These are phyloP conservation scores for Nematolebias whitei DNA, from an alignment of 2,113 vertebrate species.

Conservation along the genomic window DNA sequence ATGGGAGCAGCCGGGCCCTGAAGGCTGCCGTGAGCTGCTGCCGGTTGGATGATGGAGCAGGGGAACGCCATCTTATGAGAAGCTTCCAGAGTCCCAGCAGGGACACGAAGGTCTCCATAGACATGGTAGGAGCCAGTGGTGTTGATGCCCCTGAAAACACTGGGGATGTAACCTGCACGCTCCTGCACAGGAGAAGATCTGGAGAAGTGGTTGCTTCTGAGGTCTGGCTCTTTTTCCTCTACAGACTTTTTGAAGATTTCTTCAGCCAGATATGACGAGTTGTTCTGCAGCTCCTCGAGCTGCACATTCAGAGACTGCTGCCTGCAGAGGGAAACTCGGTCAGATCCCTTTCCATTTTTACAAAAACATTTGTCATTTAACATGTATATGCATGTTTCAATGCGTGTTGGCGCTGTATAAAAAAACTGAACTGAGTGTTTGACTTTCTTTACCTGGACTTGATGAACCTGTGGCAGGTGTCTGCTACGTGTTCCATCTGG, in stretches of 20 bases:
- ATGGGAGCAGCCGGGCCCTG: conserved; percentile 47
- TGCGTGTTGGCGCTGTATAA: no score
- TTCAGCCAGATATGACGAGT: conserved; percentile 41
- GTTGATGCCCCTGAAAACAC: conserved; percentile 86
- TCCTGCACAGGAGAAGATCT: conserved; percentile 75
- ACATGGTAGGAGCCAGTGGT: conserved; percentile 87
- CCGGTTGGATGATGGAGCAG: conserved; percentile 17
- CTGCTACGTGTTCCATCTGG: conserved; percentile 97
- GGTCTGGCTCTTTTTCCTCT: conserved; percentile 75
- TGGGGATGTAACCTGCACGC: conserved; percentile 80
- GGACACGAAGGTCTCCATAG: conserved; percentile 83
- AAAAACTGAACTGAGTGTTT: no score
- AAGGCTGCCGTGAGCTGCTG: conserved; percentile 23
- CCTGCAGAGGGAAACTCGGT: conserved; percentile 44
- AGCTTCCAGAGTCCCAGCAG: conserved; percentile 80
- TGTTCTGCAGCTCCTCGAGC: conserved; percentile 44
- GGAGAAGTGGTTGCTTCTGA: conserved; percentile 56
- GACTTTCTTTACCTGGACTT: conserved; percentile 86
- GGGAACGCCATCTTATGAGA: conserved; percentile 71
- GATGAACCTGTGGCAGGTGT: conserved; percentile 93
- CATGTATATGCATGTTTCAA: no score
- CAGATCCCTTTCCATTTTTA: background rate
- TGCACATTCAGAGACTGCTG: conserved; percentile 35
- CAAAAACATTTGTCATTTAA: no score
- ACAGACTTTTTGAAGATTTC: conserved; percentile 80